phyloP scores from a whole-genome alignment of 92 coral and sea anemone genomes.

The Porites evermanni region DNA sequence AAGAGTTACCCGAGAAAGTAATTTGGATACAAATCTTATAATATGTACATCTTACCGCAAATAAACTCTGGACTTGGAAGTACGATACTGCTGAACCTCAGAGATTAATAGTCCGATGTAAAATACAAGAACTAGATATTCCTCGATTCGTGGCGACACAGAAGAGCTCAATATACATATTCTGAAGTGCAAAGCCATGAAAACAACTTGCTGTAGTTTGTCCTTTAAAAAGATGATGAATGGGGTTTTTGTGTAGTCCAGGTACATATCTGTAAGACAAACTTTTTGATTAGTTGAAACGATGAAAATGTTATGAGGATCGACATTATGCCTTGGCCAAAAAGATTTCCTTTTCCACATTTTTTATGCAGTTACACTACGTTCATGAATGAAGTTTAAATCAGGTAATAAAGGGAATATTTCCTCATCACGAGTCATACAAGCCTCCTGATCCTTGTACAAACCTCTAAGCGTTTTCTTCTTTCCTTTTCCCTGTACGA shows the following conservation, averaged over 20 bases:
- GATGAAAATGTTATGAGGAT: no score
- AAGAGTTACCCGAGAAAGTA: not conserved
- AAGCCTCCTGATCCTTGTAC: conserved; percentile 8
- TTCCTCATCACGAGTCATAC: not conserved
- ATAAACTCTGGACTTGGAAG: not conserved
- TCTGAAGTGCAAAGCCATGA: not conserved
- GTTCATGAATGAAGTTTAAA: no score
- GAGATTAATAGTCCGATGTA: not conserved
- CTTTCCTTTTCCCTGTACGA: no score
- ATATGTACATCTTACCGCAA: not conserved
- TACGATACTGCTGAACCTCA: not conserved
- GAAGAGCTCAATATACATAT: not conserved
- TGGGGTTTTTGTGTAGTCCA: not conserved
- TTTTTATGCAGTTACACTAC: no score
- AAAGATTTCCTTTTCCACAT: no score
- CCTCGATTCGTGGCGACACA: conserved; percentile 4
- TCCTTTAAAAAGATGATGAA: not conserved
- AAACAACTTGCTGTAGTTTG: not conserved
- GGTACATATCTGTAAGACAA: conserved; percentile 15
- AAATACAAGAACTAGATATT: not conserved
- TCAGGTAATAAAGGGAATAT: no score
- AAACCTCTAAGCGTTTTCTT: no score
- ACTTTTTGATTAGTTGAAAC: not conserved
- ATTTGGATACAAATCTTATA: not conserved
- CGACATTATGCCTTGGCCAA: no score